Evolutionary conservation across 2,888 invertebrate species (phyloP).

Genomic region (Pantelozetes paolii): DNA sequence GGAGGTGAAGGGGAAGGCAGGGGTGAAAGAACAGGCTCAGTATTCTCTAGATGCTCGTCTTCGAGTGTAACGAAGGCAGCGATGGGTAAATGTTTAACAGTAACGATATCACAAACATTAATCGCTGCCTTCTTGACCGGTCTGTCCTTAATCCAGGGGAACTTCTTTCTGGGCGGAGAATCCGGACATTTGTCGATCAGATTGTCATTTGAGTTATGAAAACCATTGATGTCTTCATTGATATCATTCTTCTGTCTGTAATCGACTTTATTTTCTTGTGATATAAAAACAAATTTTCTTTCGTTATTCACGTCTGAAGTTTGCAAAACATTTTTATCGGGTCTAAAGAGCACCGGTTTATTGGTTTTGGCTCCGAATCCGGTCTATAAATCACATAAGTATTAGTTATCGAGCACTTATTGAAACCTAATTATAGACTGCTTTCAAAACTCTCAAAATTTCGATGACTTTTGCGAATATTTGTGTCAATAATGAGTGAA

Average conservation of each 20-base stretch:
- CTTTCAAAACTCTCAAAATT: neutral
- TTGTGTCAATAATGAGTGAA: neutral
- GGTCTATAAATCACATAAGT: slow-evolving; percentile 41
- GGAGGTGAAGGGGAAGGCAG: neutral
- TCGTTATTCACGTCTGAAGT: slow-evolving; percentile 60
- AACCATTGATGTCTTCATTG: neutral
- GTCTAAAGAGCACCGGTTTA: slow-evolving; percentile 62
- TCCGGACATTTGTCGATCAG: slow-evolving; percentile 32
- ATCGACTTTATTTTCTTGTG: slow-evolving; percentile 79
- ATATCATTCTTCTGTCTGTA: slow-evolving; percentile 68
- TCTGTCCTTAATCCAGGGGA: slow-evolving; percentile 44
- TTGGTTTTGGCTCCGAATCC: slow-evolving; percentile 48
- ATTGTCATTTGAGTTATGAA: slow-evolving; percentile 5
- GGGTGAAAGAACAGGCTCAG: neutral
- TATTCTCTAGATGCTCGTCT: too few relatives aligned
- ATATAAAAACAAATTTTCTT: slow-evolving; percentile 78
- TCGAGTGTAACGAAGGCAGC: slow-evolving; percentile 48
- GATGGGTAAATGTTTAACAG: slow-evolving; percentile 46
- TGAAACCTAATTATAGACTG: slow-evolving; percentile 33
- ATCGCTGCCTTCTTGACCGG: slow-evolving; percentile 57
- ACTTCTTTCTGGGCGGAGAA: slow-evolving; percentile 41
- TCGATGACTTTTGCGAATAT: too few relatives aligned
- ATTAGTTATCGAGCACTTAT: too few relatives aligned
- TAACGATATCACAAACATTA: slow-evolving; percentile 47
- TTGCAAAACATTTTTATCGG: slow-evolving; percentile 56